phyloP scores from a whole-genome alignment of 2,888 invertebrate species.

The Euproctis similis region DNA sequence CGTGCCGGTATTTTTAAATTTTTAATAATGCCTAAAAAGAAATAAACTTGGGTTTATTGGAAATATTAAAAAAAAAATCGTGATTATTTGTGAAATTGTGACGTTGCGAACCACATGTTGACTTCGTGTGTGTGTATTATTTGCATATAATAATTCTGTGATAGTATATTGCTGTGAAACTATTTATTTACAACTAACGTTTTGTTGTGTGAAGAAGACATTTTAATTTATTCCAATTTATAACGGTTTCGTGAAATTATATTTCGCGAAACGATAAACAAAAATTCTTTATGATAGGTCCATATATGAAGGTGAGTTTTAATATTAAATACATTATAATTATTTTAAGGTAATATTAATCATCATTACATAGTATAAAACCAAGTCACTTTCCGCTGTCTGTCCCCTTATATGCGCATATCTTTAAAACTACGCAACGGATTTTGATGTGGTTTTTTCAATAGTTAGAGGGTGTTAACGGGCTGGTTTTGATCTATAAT shows the following conservation, averaged over 20 bases:
- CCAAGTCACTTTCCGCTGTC: too few species aligned
- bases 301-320: constrained; percentile 72
- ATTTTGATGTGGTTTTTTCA: too few species aligned
- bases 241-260: constrained; percentile 62
- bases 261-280: constrained; percentile 63
- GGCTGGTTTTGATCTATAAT: too few species aligned
- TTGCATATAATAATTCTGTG: constrained; percentile 54
- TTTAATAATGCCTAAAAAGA: constrained; percentile 67
- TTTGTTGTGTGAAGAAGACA: constrained; percentile 21
- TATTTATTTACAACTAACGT: constrained; percentile 26
- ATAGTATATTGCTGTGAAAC: constrained; percentile 61
- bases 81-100: constrained; percentile 50
- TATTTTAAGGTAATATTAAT: too few species aligned
- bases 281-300: constrained; percentile 74
- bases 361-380: too few species aligned
- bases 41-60: constrained; percentile 34
- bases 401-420: too few species aligned
- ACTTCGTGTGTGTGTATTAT: constrained; percentile 35
- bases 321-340: too few species aligned
- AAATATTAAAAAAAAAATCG: too few species aligned
- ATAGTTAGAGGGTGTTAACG: too few species aligned
- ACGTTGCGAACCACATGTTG: constrained; percentile 45
- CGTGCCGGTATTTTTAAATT: constrained; percentile 20
- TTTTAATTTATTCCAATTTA: constrained; percentile 21
- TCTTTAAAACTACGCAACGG: too few species aligned